phyloP scores from a whole-genome alignment of 23 tunicate genomes.

The Oikopleura vanhoeffeni region DNA sequence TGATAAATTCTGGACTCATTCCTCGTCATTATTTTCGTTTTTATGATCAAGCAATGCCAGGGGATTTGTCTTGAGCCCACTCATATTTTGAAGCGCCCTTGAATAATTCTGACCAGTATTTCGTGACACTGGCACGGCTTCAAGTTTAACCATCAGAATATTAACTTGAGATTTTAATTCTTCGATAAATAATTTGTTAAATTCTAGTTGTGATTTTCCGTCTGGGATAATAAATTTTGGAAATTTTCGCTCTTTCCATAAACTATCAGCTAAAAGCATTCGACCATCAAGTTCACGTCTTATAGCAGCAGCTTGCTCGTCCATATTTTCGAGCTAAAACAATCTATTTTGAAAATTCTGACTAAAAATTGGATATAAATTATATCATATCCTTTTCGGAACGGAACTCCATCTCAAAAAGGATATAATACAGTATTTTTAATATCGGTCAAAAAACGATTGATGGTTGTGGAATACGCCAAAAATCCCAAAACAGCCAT shows the following conservation, averaged over 20 bases:
- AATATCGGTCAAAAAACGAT: too few species aligned
- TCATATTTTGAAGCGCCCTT: neutral
- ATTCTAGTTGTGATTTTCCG: conserved; percentile 29
- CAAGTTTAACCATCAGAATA: conserved; percentile 55
- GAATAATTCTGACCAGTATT: neutral
- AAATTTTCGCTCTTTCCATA: conserved; percentile 27
- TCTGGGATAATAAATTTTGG: conserved; percentile 37
- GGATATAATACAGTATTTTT: too few species aligned
- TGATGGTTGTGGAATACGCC: too few species aligned
- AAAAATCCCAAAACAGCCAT: too few species aligned
- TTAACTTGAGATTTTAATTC: conserved; percentile 60
- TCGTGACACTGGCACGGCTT: conserved; percentile 47
- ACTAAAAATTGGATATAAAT: too few species aligned
- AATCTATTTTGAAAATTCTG: too few species aligned
- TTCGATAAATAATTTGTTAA: conserved; percentile 31
- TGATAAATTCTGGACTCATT: neutral
- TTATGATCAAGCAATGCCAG: conserved; percentile 33
- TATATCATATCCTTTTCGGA: too few species aligned
- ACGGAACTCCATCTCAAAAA: too few species aligned
- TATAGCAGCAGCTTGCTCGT: conserved; percentile 96
- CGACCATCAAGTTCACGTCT: conserved; percentile 73
- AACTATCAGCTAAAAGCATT: conserved; percentile 45
- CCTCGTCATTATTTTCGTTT: conserved; percentile 35
- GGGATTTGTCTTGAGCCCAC: conserved; percentile 23
- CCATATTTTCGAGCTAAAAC: conserved; percentile 62